Percentiles rank a stretch among this genome's conserved stretches.
Conservation (phyloP, 1,140 invertebrate genomes). For the Marisa cornuarietis region DNA sequence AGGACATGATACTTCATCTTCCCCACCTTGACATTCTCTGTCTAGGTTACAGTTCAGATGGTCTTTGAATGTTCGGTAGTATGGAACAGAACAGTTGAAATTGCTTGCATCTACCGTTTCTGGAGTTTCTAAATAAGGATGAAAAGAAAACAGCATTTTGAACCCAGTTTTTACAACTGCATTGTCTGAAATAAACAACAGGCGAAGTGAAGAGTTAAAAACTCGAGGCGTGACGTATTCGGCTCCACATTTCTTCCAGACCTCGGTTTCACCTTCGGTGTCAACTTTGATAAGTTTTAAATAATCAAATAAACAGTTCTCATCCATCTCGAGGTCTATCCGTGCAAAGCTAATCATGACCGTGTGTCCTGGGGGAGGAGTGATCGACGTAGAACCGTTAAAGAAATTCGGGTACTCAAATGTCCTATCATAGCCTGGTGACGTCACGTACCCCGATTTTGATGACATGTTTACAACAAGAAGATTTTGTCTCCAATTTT, state of each 20-base stretch:
- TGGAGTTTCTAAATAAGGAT: not conserved
- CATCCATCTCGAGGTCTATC: not conserved
- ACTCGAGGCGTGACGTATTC: not conserved
- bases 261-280: not conserved
- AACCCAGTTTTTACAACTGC: not conserved
- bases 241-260: slow-evolving; percentile 1
- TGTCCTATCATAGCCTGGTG: not conserved
- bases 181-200: not conserved
- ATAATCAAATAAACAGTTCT: not conserved
- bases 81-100: not conserved
- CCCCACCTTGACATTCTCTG: not conserved
- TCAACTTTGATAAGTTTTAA: not conserved
- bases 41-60: not conserved
- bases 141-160: slow-evolving; percentile 1
- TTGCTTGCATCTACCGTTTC: not conserved
- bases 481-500: not conserved
- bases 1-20: not conserved
- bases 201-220: not conserved
- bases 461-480: not conserved
- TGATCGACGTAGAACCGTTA: not conserved
- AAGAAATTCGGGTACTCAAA: not conserved
- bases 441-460: not conserved
- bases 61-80: not conserved
- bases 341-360: not conserved
- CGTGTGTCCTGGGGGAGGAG: not conserved